Base-by-base conservation (phyloP, 2,797 vertebrate species). In the Esox masquinongy region DNA sequence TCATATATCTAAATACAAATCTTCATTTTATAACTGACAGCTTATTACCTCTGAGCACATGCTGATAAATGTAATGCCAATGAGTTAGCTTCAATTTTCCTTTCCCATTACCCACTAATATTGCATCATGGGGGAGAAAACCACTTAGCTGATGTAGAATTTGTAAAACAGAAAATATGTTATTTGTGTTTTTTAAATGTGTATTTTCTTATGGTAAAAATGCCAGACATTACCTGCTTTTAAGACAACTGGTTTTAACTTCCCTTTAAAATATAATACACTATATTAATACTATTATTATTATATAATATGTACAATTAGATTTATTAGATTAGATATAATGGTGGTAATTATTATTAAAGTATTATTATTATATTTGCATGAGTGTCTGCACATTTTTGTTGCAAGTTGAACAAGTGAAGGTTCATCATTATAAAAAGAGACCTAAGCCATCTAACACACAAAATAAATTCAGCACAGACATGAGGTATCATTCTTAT, bases 1-100 rank as follows among this genome's bases (percentile, higher is more conserved):
- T 94, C 93, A 94, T 94, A 94, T 94, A 95, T 95, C 93, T 94
- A 94, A 95, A 95, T 94, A 94, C 89, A 93, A 93, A 94, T 94
- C 93, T 94, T 95, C 91, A 92, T 92, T 94, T 93, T 93, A 90
- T 93, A 94, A 93, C 92, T 94, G 94, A 94, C 93, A 94, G 93
- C 92, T 94, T 95, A 95, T 94, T 94, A 94, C 93, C 89, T 92
- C 93, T 92, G 92, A 94, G 93, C 93, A 92, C 90, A 91, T 92
- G 91, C 91, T 94, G 94, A 94, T 94, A 94, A 93, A 94, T 94
- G 93, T 92, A 93, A 95, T 94, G 94, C 92, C 90, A 84, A 88
- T 85, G 90, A 94, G 92, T 94, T 94, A 94, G 91, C 88, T 91
- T 92, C 93, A 92, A 94, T 95, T 94, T 94, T 94, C 86, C 83